Base-by-base conservation (phyloP, 2,113 vertebrate species). In the Phalacrocorax carbo region DNA sequence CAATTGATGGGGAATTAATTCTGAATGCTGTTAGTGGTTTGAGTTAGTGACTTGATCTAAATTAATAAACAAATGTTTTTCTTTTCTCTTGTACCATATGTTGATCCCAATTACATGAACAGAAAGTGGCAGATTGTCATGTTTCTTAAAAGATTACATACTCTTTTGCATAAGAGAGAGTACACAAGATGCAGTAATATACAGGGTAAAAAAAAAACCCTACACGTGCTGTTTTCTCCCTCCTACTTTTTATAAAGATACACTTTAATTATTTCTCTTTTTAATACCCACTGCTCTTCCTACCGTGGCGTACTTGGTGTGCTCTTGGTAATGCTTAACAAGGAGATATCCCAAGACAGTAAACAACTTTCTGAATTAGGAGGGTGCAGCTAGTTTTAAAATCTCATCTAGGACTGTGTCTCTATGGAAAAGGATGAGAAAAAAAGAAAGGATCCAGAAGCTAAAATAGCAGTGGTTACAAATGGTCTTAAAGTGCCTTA, bases 31-130 rank as follows among this genome's bases (percentile, higher is more conserved):
- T 96, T 96, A 95, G 95, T 95, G 94, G 96, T 95, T 97, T 91
- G 94, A 97, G 96, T 96, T 93, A 92, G 96, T 96, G 96, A 97
- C 97, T 96, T 93, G 95, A 96, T 97, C 98, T 98, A 97, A 97
- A 97, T 98, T 97, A 98, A 97, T 97, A 98, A 98, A 98, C 96
- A 97, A 95, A 96, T 98, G 96, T 97, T 98, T 97, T 98, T 95
- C 96, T 97, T 97, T 96, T 97, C 91, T 84, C 93, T 97, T 89
- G 89, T 94, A 92, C 97, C 95, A 93, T 97, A 94, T 96, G 96
- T 96, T 97, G 96, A 96, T 98, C 95, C 95, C 95, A 96, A 98
- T 97, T 97, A 90, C 96, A 94, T 88, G 96, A 97, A 95, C 94
- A 97, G 97, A 97, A 97, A 97, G 97, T 97, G 92, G 96, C 96